Percentiles rank a stretch among this genome's conserved stretches.
Evolutionary conservation across 2,113 vertebrate genomes (phyloP).

Genomic region (Emydura subglobosa): DNA sequence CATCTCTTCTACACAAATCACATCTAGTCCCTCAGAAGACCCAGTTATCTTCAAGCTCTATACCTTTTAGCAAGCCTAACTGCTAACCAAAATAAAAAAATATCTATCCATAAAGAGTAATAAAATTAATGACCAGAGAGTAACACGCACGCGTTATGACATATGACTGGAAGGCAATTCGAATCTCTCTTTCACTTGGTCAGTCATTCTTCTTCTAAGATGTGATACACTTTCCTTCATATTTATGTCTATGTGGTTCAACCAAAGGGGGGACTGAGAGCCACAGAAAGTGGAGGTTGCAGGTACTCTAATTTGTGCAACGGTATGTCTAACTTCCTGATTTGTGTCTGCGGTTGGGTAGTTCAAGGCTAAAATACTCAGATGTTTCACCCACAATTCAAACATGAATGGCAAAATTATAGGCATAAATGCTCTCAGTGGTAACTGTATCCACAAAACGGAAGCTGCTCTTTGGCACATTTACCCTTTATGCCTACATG

Average conservation of each 20-base stretch:
- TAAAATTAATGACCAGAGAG: constrained; percentile 24
- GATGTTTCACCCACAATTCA: no score
- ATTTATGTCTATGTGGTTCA: not conserved
- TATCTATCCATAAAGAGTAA: constrained; percentile 11
- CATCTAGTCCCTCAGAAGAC: not conserved
- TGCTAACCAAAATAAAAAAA: not conserved
- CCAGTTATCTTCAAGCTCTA: not conserved
- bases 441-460: no score
- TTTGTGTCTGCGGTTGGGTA: not conserved
- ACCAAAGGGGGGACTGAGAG: no score
- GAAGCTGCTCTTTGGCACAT: no score
- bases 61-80: not conserved
- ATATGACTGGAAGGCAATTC: not conserved
- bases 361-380: no score
- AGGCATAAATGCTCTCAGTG: no score
- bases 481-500: no score
- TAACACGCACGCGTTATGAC: not conserved
- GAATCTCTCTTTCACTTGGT: not conserved
- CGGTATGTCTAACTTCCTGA: not conserved
- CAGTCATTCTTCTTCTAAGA: not conserved
- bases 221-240: not conserved
- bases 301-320: no score
- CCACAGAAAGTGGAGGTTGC: no score
- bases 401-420: no score
- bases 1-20: constrained; percentile 14